phyloP scores from a whole-genome alignment of 2,888 invertebrate species.

The Tenthredo distinguenda region DNA sequence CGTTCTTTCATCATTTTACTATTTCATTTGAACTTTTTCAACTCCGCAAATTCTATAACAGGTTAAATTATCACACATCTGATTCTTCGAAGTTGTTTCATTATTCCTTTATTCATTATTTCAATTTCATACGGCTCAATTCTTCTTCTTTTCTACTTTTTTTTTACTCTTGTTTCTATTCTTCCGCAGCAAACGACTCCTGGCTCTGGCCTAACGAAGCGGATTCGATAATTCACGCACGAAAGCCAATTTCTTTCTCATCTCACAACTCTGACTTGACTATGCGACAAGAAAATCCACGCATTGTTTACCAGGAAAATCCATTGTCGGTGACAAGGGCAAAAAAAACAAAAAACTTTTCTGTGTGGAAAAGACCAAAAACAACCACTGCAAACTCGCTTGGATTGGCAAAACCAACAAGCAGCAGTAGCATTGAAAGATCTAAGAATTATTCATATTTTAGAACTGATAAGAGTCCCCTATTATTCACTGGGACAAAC shows the following conservation, averaged over 20 bases:
- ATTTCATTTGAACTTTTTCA: not conserved
- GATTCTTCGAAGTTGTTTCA: not conserved
- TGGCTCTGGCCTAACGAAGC: slow-evolving; percentile 46
- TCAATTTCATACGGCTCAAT: not conserved
- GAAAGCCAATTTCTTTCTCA: not conserved
- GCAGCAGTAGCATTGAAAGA: not conserved
- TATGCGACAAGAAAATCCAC: not conserved
- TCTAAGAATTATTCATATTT: not conserved
- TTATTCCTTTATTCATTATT: not conserved
- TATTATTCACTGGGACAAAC: not conserved
- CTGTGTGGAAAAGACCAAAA: slow-evolving; percentile 7
- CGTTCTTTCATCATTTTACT: slow-evolving; percentile 6
- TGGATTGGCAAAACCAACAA: not conserved
- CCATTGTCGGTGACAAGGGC: not conserved
- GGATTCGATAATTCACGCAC: not conserved
- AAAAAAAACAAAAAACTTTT: not conserved
- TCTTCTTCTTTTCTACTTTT: not conserved
- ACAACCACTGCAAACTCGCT: not conserved
- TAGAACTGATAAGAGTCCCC: not conserved
- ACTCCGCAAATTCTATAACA: not conserved
- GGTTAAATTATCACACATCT: not conserved
- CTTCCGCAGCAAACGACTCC: slow-evolving; percentile 24
- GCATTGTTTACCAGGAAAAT: slow-evolving; percentile 5
- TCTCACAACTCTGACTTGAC: not conserved
- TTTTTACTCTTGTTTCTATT: not conserved